These are phyloP conservation scores for Mergus octosetaceus DNA, from an alignment of 2,797 vertebrate genomes.

Conservation along the genomic window DNA sequence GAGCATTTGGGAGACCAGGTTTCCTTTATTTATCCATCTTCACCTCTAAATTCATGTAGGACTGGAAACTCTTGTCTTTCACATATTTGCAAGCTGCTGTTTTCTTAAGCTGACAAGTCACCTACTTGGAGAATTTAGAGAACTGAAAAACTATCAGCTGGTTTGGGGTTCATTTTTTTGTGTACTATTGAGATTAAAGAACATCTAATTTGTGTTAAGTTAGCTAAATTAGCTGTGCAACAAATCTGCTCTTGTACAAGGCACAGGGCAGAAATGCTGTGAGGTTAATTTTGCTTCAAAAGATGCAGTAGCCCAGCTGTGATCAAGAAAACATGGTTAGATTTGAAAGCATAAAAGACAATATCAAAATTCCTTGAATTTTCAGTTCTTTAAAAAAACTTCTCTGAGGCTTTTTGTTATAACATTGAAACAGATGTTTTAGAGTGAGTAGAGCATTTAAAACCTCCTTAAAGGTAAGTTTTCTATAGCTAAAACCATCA, in stretches of 20 bases:
- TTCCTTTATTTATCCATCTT: background rate
- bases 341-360: background rate
- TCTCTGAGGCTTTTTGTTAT: background rate
- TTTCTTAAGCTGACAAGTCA: background rate
- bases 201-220: background rate
- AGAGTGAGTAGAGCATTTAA: background rate
- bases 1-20: background rate
- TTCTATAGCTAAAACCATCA: background rate
- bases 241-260: background rate
- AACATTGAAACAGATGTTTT: background rate
- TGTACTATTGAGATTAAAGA: background rate
- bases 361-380: background rate
- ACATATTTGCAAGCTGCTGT: background rate
- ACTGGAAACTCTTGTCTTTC: background rate
- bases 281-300: constrained; percentile 42
- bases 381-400: background rate
- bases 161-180: background rate
- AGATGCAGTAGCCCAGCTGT: constrained; percentile 18
- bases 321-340: constrained; percentile 15
- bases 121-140: background rate
- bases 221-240: background rate
- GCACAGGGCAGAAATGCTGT: background rate
- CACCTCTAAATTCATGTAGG: background rate
- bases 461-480: background rate
- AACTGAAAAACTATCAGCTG: background rate